Percentiles rank a stretch among this genome's conserved stretches.
These are phyloP conservation scores for Aulostomus chinensis DNA, from an alignment of 2,797 vertebrate species.

Conservation along the genomic window DNA sequence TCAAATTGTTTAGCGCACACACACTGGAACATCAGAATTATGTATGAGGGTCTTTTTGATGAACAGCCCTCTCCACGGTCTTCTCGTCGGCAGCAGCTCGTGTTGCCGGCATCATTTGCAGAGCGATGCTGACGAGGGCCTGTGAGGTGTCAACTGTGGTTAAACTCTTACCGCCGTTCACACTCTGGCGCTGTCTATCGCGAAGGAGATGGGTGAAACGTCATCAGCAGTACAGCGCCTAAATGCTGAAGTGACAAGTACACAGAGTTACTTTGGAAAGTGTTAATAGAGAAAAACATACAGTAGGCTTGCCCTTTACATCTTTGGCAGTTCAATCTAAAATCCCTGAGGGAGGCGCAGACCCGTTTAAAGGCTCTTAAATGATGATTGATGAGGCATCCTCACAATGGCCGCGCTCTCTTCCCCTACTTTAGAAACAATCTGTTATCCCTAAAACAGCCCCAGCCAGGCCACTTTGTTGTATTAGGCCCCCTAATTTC, in stretches of 20 bases:
- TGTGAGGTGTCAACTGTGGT: no score
- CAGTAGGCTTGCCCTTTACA: conserved; percentile 56
- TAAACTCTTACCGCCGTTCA: no score
- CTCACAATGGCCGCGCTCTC: conserved; percentile 47
- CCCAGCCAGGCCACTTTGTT: conserved; percentile 58
- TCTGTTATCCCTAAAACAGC: conserved; percentile 71
- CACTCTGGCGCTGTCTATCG: no score
- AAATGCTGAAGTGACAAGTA: no score
- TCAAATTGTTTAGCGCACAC: conserved; percentile 4
- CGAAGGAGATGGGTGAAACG: no score
- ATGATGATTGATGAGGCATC: conserved; percentile 78
- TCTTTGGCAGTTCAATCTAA: conserved; percentile 58
- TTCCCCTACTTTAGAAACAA: conserved; percentile 70
- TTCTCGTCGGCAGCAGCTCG: conserved; percentile 2
- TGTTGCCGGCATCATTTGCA: conserved; percentile 3
- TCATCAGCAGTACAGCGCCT: no score
- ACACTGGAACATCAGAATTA: conserved; percentile 15
- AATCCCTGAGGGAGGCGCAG: conserved; percentile 58
- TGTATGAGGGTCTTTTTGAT: conserved; percentile 17
- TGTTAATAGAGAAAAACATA: conserved; percentile 51
- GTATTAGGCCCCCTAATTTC: conserved; percentile 70
- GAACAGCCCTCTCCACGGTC: conserved; percentile 2
- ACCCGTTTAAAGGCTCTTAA: conserved; percentile 73
- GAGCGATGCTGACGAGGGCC: background rate
- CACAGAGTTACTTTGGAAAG: conserved; percentile 51